A percentile compares a stretch with the other conserved stretches of the same genome.
Evolutionary conservation across 2,888 invertebrate genomes (phyloP).

Genomic region (Thecocarcelia acutangulata): DNA sequence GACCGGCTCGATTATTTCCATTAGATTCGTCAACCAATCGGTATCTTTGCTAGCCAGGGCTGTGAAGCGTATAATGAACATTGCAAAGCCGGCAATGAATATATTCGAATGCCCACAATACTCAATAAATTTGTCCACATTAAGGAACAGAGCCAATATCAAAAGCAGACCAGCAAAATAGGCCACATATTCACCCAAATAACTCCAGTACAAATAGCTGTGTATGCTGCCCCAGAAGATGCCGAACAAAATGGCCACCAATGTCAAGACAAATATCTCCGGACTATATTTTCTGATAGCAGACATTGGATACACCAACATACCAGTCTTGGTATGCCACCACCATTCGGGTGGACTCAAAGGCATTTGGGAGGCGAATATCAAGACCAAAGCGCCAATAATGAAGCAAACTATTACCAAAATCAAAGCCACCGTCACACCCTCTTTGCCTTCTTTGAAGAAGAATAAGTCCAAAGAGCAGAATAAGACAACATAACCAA

Average conservation of each 20-base stretch:
- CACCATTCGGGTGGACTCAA: constrained; percentile 92
- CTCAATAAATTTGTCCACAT: constrained; percentile 91
- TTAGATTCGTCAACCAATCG: constrained; percentile 85
- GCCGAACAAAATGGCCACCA: constrained; percentile 88
- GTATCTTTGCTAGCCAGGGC: constrained; percentile 84
- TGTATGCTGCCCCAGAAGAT: constrained; percentile 91
- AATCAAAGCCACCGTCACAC: constrained; percentile 73
- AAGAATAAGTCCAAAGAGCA: constrained; percentile 83
- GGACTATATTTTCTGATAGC: constrained; percentile 88
- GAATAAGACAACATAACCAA: constrained; percentile 86
- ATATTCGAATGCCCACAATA: constrained; percentile 91
- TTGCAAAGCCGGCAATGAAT: constrained; percentile 90
- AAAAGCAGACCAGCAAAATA: constrained; percentile 75
- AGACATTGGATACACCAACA: constrained; percentile 90
- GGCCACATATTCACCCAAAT: constrained; percentile 74
- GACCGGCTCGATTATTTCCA: constrained; percentile 88
- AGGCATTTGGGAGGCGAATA: constrained; percentile 84
- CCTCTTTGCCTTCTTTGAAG: constrained; percentile 75
- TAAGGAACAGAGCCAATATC: constrained; percentile 80
- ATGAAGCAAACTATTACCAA: constrained; percentile 83
- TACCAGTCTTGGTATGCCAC: constrained; percentile 91
- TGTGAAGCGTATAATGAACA: constrained; percentile 89
- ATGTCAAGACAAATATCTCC: constrained; percentile 87
- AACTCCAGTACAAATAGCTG: constrained; percentile 88
- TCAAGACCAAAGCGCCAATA: constrained; percentile 85